phyloP scores from a whole-genome alignment of 2,797 vertebrate genomes.

The Eulemur rubriventer region DNA sequence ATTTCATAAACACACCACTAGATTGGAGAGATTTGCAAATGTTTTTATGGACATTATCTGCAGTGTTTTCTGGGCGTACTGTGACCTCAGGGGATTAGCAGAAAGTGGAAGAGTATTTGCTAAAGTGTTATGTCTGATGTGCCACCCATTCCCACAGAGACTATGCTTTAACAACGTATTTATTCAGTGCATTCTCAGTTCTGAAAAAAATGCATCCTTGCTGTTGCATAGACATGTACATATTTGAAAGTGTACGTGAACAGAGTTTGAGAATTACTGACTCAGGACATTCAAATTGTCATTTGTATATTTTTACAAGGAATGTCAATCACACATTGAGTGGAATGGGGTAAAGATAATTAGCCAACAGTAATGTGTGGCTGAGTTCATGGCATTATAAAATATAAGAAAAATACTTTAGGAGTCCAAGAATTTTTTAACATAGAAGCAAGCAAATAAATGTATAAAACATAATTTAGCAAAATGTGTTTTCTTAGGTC shows the following conservation, averaged over 20 bases:
- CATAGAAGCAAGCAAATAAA: neutral
- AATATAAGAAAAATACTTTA: neutral
- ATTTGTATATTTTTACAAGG: neutral
- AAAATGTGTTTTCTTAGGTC: neutral
- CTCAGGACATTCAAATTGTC: neutral
- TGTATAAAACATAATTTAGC: conserved; percentile 12
- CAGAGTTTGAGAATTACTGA: neutral
- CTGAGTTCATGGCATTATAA: neutral
- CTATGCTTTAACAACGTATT: neutral
- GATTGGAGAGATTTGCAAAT: neutral
- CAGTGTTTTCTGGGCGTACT: neutral
- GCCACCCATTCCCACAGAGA: neutral
- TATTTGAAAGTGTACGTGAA: neutral
- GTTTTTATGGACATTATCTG: neutral
- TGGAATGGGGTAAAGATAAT: neutral
- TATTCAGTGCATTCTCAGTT: neutral
- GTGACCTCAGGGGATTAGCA: neutral
- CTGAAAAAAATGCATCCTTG: neutral
- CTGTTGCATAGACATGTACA: neutral
- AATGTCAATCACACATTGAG: neutral
- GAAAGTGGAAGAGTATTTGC: neutral
- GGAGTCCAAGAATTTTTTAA: neutral
- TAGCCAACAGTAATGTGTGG: neutral
- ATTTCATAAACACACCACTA: neutral
- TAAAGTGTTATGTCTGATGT: neutral